A percentile compares a stretch with the other conserved stretches of the same genome.
Conservation (phyloP, 2,888 invertebrate species). For the Tortrix viridana region DNA sequence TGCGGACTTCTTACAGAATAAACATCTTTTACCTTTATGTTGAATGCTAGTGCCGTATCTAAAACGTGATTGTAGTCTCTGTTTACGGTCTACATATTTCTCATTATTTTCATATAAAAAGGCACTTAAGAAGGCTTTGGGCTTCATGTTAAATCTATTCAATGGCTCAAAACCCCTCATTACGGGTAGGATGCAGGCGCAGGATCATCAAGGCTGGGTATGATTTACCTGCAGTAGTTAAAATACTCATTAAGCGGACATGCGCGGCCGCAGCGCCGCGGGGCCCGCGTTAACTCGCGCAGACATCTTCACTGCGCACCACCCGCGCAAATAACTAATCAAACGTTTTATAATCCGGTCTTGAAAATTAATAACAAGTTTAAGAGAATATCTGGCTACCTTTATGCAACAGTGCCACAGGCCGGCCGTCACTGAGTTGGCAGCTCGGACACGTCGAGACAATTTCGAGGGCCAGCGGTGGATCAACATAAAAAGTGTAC, state of each 20-base stretch:
- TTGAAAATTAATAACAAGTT: no score
- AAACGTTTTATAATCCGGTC: no score
- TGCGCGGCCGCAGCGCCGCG: constrained; percentile 62
- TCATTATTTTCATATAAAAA: constrained; percentile 28
- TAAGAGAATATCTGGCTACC: no score
- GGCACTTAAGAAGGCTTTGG: constrained; percentile 30
- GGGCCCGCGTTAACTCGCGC: constrained; percentile 62
- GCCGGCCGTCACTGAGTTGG: no score
- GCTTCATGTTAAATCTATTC: constrained; percentile 37
- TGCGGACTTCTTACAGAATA: no score
- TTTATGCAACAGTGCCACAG: no score
- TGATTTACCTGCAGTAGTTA: constrained; percentile 78
- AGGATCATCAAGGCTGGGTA: constrained; percentile 54
- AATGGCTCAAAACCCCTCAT: constrained; percentile 34
- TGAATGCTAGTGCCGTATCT: background rate
- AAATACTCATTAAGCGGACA: constrained; percentile 74
- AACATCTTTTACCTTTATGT: no score
- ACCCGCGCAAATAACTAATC: constrained; percentile 11
- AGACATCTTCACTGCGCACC: constrained; percentile 63
- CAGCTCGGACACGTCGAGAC: no score
- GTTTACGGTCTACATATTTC: constrained; percentile 28
- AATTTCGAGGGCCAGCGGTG: constrained; percentile 43
- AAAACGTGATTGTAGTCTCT: constrained; percentile 30
- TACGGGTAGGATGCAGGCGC: constrained; percentile 34
- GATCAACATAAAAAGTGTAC: constrained; percentile 61